phyloP scores from a whole-genome alignment of 2,797 vertebrate species.

The Sebastes itinus region DNA sequence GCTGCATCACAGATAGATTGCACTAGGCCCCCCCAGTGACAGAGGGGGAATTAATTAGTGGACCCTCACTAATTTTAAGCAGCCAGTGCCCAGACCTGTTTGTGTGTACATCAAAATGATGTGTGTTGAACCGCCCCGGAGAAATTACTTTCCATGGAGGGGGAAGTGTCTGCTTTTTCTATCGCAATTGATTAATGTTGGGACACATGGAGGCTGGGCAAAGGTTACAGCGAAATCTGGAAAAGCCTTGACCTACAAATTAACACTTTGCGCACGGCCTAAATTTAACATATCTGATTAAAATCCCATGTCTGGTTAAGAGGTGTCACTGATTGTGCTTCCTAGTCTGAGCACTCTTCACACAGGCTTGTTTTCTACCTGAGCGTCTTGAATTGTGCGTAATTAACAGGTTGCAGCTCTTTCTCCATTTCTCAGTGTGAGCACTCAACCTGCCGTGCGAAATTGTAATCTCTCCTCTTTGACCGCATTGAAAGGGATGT shows the following conservation, averaged over 20 bases:
- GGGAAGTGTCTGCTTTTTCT: constrained; percentile 58
- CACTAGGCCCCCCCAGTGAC: constrained; percentile 66
- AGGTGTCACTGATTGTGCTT: constrained; percentile 65
- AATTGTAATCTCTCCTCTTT: constrained; percentile 72
- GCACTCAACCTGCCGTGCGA: constrained; percentile 59
- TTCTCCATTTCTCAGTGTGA: constrained; percentile 56
- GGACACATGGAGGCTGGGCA: constrained; percentile 69
- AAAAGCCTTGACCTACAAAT: constrained; percentile 78
- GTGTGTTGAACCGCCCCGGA: constrained; percentile 63
- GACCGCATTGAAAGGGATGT: constrained; percentile 68
- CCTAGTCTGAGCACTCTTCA: constrained; percentile 61
- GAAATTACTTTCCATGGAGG: constrained; percentile 73
- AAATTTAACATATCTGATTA: constrained; percentile 79
- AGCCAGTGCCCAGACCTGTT: constrained; percentile 70
- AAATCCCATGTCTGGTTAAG: constrained; percentile 71
- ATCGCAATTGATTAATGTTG: constrained; percentile 77
- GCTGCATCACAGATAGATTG: constrained; percentile 75
- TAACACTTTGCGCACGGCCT: constrained; percentile 61
- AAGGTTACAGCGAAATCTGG: constrained; percentile 72
- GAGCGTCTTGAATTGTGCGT: constrained; percentile 62
- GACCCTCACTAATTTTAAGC: constrained; percentile 76
- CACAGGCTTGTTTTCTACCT: constrained; percentile 57
- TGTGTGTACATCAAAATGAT: constrained; percentile 65
- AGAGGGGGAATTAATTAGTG: constrained; percentile 82
- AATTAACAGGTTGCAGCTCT: constrained; percentile 74